phyloP scores from a whole-genome alignment of 2,888 invertebrate genomes.

The Epirrita christyi region DNA sequence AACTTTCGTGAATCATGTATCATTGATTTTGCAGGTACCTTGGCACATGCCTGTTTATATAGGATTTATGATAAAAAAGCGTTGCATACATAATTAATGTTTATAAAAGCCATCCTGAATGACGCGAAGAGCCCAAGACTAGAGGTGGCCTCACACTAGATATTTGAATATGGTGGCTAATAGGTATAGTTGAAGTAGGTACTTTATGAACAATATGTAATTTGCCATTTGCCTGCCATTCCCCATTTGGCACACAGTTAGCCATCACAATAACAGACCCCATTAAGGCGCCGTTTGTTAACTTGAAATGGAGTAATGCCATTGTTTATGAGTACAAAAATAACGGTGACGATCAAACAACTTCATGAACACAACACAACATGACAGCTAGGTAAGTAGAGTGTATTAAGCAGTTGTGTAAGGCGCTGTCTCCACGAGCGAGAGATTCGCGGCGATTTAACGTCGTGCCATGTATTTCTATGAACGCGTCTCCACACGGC shows the following conservation, averaged over 20 bases:
- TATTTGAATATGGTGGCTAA: background rate
- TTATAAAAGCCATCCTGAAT: background rate
- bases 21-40: too few relatives aligned
- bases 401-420: too few relatives aligned
- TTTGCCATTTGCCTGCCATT: slow-evolving; percentile 14
- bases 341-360: background rate
- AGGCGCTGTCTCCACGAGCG: too few relatives aligned
- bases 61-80: too few relatives aligned
- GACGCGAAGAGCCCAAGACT: background rate
- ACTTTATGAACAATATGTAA: slow-evolving; percentile 31
- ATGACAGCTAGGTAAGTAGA: too few relatives aligned
- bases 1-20: too few relatives aligned
- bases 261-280: slow-evolving; percentile 22
- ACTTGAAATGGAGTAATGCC: slow-evolving; percentile 10
- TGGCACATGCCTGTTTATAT: too few relatives aligned
- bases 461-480: too few relatives aligned
- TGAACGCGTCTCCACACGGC: too few relatives aligned
- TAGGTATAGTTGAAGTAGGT: slow-evolving; percentile 10
- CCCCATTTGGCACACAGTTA: slow-evolving; percentile 25
- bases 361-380: too few relatives aligned
- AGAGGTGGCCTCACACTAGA: background rate
- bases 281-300: slow-evolving; percentile 11
- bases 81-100: background rate
- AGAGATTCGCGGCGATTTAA: too few relatives aligned
- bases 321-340: slow-evolving; percentile 16